phyloP scores from a whole-genome alignment of 2,113 vertebrate species.

The Colaptes auratus region DNA sequence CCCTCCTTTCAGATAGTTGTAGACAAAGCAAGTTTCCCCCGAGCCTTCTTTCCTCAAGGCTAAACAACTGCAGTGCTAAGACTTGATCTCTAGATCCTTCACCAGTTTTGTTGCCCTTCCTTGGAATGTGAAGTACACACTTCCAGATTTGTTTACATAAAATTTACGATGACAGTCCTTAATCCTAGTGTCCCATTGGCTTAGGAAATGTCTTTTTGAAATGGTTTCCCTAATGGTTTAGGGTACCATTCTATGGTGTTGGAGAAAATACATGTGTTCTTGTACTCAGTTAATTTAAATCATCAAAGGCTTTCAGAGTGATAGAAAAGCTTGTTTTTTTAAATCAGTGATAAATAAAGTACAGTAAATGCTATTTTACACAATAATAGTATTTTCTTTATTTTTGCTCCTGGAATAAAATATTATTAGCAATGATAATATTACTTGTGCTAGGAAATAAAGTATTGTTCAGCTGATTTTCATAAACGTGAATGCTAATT shows the following conservation, averaged over 20 bases:
- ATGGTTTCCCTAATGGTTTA: not conserved
- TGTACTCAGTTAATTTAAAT: not conserved
- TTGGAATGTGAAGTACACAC: not conserved
- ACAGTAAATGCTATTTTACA: not conserved
- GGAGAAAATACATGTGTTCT: not conserved
- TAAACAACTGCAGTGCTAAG: too few species aligned
- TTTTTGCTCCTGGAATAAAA: conserved; percentile 3
- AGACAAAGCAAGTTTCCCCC: too few species aligned
- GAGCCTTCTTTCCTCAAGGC: too few species aligned
- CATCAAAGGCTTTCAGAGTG: not conserved
- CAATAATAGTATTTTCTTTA: not conserved
- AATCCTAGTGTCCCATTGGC: not conserved
- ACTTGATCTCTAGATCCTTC: too few species aligned
- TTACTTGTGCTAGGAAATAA: not conserved
- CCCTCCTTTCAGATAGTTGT: too few species aligned
- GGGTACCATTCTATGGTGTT: not conserved
- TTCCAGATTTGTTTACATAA: not conserved
- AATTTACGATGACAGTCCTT: not conserved
- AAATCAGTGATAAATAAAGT: not conserved
- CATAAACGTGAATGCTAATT: conserved; percentile 49
- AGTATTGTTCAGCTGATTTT: conserved; percentile 9
- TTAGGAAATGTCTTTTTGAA: not conserved
- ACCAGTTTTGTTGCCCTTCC: not conserved
- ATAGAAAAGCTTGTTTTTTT: not conserved
- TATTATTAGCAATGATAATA: not conserved